Base-by-base conservation (phyloP, 2,113 vertebrate genomes). In the Oreochromis niloticus region DNA sequence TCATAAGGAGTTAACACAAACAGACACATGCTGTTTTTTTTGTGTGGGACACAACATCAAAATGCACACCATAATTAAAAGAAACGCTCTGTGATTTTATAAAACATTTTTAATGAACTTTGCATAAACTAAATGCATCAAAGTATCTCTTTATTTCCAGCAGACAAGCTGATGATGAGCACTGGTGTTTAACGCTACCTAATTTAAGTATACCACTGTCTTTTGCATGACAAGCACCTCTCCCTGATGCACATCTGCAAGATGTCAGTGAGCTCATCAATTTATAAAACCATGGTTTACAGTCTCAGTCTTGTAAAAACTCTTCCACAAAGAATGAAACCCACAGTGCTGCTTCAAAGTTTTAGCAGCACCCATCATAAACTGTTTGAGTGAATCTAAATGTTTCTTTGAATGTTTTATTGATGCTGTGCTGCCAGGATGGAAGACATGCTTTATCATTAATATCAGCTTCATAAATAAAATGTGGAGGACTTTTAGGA, bases 171-270 rank as follows among this genome's bases (percentile, higher is more conserved):
- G 43, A 75, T 30, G 71, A 48, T 48, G 71, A 50, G 10, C 27
- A 50, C 32, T 3, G 0, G 4, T 0, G 27, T 78, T 78, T 78
- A 50, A 78, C 1, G 22, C 14, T 78, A 32, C 2, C 0, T 50
- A 78, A 78, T 75, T 75, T 75, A 48, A 75, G 24, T 30, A 30
- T 30, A 30, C 9, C 43, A 17, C 43, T 19, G 71, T 27, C 14
- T 30, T 19, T 24, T 27, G 68, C 13, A 73, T 46, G 66, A 71
- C n/a, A 71, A 71, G 27, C 43, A 75, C 71, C 1, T 50, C 43
- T 12, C 9, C 3, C 43, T 32, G 16, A 78, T 52, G 43, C 12
- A 9, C 1, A 78, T 32, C 71, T 50, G 71, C 71, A 78, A 13
- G 22, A 27, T 57, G 22, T 78, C 43, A 10, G 43, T 30, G 41